Conservation (phyloP, 2,797 vertebrate species). For the Rhinophrynus dorsalis region DNA sequence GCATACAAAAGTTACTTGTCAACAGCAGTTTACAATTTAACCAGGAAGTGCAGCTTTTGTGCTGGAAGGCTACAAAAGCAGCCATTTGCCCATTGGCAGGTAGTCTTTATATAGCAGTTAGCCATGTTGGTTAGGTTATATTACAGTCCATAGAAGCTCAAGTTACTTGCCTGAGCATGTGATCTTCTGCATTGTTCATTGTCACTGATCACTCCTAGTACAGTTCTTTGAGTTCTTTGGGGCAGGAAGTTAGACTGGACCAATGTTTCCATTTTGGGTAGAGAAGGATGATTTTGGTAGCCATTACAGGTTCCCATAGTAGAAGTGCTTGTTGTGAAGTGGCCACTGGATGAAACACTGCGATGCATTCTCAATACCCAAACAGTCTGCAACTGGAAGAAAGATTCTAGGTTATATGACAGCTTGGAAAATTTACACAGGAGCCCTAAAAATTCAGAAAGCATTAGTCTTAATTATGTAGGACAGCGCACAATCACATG, state of each 20-base stretch:
- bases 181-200: conserved; percentile 64
- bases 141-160: neutral
- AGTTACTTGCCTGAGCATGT: conserved; percentile 61
- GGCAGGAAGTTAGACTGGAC: conserved; percentile 26
- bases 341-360: conserved; percentile 46
- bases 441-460: too few species aligned
- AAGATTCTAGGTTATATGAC: too few species aligned
- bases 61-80: too few species aligned
- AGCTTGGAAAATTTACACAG: too few species aligned
- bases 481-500: too few species aligned
- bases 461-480: too few species aligned
- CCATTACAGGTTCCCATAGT: conserved; percentile 39
- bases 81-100: too few species aligned
- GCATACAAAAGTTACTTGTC: too few species aligned
- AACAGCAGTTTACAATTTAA: too few species aligned
- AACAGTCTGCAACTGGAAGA: neutral
- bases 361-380: conserved; percentile 56
- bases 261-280: conserved; percentile 12
- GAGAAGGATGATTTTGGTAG: conserved; percentile 31
- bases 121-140: too few species aligned
- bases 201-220: conserved; percentile 65
- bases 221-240: conserved; percentile 59
- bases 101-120: too few species aligned
- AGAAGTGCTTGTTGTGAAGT: conserved; percentile 21
- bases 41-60: too few species aligned